Evolutionary conservation across 1,140 invertebrate genomes (phyloP), one percentile per base, ranked within the genome.

Genomic region (Oryctes rhinoceros): DNA sequence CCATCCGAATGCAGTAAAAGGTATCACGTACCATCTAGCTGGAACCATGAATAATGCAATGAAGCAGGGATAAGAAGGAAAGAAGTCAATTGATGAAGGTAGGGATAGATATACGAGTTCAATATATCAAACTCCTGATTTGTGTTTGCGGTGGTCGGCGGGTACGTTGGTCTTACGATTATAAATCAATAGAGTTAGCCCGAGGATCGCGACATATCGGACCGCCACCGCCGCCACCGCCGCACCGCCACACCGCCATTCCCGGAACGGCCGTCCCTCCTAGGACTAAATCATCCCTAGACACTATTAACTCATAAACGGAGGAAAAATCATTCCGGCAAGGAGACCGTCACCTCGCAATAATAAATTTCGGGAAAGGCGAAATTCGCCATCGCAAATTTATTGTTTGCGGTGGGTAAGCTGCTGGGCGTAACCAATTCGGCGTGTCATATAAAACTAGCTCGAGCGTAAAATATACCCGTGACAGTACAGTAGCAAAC

Each of bases 81-180:
- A 37, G 24, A 37, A 35, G 24, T 71, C 65, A 30, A 24, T 71
- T 71, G 65, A 84, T 83, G 83, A 83, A 83, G 84, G 84, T 84
- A 81, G 39, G 39, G 39, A 7, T 84, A 84, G 84, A 82, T 85
- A 84, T 44, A 10, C 83, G 84, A 81, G 80, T 78, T 71, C 81
- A 62, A 83, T 85, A 85, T 83, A 85, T 85, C 84, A 83, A 76
- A 80, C 37, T 77, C 81, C 83, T 83, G 84, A 84, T 84, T 84
- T 83, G 83, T 84, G 82, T 83, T 80, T 83, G 83, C 79, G 83
- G 83, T 81, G 79, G 82, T 82, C 53, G 20, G 1, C 18, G 18
- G 65, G 11, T 59, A 59, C 53, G 82, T 83, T 80, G 82, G 80
- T 81, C 82, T 82, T 76, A 78, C 82, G 83, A 84, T 30, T 30